Evolutionary conservation across 2,797 vertebrate species (phyloP), one percentile per base, ranked within the genome.

Genomic region (Sternarchorhynchus goeldii): DNA sequence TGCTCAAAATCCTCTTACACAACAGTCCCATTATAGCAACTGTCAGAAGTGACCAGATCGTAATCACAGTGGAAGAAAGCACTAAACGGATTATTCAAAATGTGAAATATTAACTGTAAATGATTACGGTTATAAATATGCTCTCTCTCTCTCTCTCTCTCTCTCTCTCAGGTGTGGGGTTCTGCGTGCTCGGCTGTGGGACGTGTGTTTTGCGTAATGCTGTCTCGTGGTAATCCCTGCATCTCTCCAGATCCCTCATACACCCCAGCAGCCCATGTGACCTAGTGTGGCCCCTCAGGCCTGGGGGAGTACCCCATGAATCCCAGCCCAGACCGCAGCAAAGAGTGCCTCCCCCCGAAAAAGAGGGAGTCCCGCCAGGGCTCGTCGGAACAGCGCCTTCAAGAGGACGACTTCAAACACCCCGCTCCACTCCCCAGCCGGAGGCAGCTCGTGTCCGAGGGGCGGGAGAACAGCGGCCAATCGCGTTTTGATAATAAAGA

Each of bases 291-390:
- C 85, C 80, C 59, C 86, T 86, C 87, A 86, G 88, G 88, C 85
- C 91, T 90, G 88, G 81, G 91, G 92, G 91, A 90, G 89, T 91
- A 88, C 91, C 90, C 90, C 92, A 94, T 94, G 93, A 93, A 93
- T 94, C 92, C 93, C 88, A 91, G 88, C 89, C 93, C 91, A 75
- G 93, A 93, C 73, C 93, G 92, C 80, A 86, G 90, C 91, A 93
- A 93, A 92, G 93, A 92, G 90, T 93, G 90, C 89, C 93, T 94
- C 86, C 93, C 93, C 88, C 93, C 93, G 3, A 94, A 94, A 87
- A 94, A 94, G 89, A 91, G 93, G 90, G 93, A 94, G 87, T 90
- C 91, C 87, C 91, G 92, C 45, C 93, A 94, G 88, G 91, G 90
- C 80, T 93, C 91, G 4, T 77, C 82, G 0, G 92, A 93, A 58